phyloP scores from a whole-genome alignment of 2,797 vertebrate genomes.

The Luscinia megarhynchos region DNA sequence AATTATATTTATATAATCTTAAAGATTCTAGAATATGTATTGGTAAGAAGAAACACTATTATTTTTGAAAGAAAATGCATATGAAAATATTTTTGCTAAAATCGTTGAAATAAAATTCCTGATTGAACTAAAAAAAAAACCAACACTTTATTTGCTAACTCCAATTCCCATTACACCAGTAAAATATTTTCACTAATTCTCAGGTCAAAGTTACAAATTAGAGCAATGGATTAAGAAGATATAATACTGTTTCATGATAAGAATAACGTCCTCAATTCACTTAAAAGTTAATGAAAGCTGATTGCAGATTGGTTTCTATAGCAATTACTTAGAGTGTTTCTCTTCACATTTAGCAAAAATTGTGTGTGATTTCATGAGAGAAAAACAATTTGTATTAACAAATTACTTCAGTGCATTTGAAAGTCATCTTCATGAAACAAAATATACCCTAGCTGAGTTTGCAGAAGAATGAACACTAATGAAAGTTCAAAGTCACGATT shows the following conservation, averaged over 20 bases:
- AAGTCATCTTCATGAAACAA: constrained; percentile 59
- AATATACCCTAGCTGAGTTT: constrained; percentile 46
- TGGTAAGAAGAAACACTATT: neutral
- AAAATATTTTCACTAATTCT: neutral
- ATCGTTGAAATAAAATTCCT: neutral
- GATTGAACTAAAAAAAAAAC: neutral
- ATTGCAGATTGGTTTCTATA: constrained; percentile 3
- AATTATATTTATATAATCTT: neutral
- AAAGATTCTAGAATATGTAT: neutral
- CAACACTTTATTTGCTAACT: neutral
- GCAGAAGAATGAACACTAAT: constrained; percentile 13
- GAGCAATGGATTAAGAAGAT: constrained; percentile 31
- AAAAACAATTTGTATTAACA: constrained; percentile 64
- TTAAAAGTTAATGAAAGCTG: constrained; percentile 52
- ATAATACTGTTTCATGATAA: constrained; percentile 37
- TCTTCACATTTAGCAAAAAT: constrained; percentile 56
- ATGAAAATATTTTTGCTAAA: neutral
- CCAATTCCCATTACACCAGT: neutral
- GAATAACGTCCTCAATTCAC: neutral
- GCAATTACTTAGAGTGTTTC: constrained; percentile 25
- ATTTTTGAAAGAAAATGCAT: neutral
- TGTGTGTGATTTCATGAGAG: constrained; percentile 48
- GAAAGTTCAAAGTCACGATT: constrained; percentile 41
- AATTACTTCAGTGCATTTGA: constrained; percentile 58
- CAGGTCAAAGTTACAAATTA: neutral